A percentile compares a stretch with the other conserved stretches of the same genome.
Evolutionary conservation across 2,113 vertebrate genomes (phyloP).

Genomic region (Eclectus roratus): DNA sequence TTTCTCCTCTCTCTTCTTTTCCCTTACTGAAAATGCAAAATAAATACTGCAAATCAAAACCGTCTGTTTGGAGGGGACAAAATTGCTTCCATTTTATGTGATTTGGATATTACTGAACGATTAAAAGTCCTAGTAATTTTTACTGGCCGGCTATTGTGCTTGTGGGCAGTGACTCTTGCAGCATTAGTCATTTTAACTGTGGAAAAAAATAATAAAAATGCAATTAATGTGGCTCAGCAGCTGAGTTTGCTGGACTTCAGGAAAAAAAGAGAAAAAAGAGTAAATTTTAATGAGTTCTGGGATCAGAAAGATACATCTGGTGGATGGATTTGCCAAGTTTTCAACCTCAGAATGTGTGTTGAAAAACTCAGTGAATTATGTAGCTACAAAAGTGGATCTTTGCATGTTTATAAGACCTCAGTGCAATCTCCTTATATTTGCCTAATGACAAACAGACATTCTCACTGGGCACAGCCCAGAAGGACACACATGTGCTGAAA

Average conservation of each 20-base stretch:
- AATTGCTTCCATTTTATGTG: constrained; percentile 44
- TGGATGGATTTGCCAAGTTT: constrained; percentile 57
- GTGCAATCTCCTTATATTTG: constrained; percentile 50
- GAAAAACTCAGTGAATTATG: constrained; percentile 63
- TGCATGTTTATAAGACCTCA: constrained; percentile 62
- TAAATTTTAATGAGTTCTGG: constrained; percentile 66
- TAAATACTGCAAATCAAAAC: constrained; percentile 40
- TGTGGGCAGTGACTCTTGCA: constrained; percentile 25
- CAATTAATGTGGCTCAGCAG: constrained; percentile 59
- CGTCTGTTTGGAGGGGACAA: constrained; percentile 36
- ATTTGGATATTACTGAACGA: constrained; percentile 36
- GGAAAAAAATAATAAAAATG: constrained; percentile 59
- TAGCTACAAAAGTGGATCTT: constrained; percentile 56
- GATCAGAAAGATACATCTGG: constrained; percentile 67
- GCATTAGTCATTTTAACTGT: constrained; percentile 50
- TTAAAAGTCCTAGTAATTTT: constrained; percentile 41
- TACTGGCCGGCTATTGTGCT: constrained; percentile 34
- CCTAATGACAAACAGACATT: constrained; percentile 56
- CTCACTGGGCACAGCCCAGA: neutral
- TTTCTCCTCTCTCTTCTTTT: neutral
- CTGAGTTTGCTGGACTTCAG: constrained; percentile 46
- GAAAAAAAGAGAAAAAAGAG: neutral
- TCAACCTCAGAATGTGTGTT: constrained; percentile 61
- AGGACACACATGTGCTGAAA: neutral
- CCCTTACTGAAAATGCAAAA: constrained; percentile 22